A percentile compares a stretch with the other conserved stretches of the same genome.
phyloP scores from a whole-genome alignment of 2,797 vertebrate genomes.

The Enoplosus armatus region DNA sequence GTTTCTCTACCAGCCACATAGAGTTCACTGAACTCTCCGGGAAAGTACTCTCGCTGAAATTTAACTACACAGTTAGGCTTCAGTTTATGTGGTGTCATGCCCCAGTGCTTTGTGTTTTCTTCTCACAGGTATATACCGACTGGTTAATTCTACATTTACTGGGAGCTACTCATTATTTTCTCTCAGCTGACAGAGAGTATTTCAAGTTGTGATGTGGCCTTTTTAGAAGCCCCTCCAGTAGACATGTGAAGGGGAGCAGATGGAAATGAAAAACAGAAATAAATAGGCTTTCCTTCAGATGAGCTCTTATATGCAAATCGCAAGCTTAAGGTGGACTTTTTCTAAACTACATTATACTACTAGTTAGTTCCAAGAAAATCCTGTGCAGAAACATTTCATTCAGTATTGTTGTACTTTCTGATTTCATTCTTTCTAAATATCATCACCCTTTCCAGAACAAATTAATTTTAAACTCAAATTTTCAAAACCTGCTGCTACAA shows the following conservation, averaged over 20 bases:
- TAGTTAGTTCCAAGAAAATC: background rate
- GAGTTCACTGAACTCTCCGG: conserved; percentile 2
- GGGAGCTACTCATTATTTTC: conserved; percentile 47
- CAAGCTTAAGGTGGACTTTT: background rate
- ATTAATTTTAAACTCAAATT: background rate
- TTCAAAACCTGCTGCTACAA: background rate
- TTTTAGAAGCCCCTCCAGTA: background rate
- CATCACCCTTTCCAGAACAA: background rate
- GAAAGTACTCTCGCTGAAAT: conserved; percentile 15
- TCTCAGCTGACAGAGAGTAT: background rate
- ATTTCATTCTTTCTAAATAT: background rate
- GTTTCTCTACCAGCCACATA: conserved; percentile 28
- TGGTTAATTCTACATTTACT: background rate
- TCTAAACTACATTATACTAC: background rate
- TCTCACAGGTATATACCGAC: conserved; percentile 4
- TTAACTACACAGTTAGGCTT: background rate
- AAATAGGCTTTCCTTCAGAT: background rate
- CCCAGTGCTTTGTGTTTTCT: conserved; percentile 28
- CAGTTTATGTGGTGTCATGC: conserved; percentile 3
- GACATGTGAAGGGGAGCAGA: background rate
- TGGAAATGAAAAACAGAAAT: background rate
- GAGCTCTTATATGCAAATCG: conserved; percentile 7
- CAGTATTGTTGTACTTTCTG: background rate
- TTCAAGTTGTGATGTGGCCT: conserved; percentile 13
- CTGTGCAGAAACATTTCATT: background rate